A percentile compares a stretch with the other conserved stretches of the same genome.
phyloP scores from a whole-genome alignment of 2,797 vertebrate species.

The Pangasius djambal region DNA sequence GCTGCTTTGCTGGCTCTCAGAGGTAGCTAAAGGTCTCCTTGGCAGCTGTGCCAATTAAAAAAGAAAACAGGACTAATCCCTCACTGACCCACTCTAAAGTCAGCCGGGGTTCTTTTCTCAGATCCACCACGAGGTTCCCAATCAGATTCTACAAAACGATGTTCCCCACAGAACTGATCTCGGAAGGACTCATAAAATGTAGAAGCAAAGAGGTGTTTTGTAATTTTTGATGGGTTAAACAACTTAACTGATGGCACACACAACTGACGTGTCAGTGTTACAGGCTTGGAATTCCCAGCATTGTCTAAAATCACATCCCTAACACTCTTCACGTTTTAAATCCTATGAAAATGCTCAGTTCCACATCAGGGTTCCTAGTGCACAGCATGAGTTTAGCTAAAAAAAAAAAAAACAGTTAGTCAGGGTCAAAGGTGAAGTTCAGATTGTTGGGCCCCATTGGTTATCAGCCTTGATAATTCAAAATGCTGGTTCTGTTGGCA shows the following conservation, averaged over 20 bases:
- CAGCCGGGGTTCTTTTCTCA: not conserved
- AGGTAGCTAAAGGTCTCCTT: conserved; percentile 38
- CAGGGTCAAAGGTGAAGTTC: not conserved
- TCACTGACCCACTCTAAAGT: conserved; percentile 48
- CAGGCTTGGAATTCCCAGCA: not conserved
- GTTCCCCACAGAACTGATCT: not conserved
- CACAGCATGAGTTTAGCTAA: conserved; percentile 6
- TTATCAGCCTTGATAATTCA: not conserved
- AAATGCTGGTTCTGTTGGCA: not conserved
- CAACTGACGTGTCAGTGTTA: not conserved
- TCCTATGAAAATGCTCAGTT: not conserved
- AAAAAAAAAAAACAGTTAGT: not conserved
- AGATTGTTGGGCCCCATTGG: not conserved
- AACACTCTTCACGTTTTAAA: not conserved
- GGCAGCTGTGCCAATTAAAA: conserved; percentile 41
- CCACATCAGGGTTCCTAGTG: not conserved
- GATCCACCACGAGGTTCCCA: not conserved
- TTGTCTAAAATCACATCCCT: not conserved
- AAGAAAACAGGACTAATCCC: conserved; percentile 55
- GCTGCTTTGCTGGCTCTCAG: conserved; percentile 34
- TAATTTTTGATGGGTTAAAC: not conserved
- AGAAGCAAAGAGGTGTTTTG: not conserved
- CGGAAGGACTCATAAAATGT: not conserved
- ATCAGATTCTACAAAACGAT: not conserved
- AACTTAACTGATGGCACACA: not conserved